These are phyloP conservation scores for Nansenia antarctica DNA, from an alignment of 2,113 vertebrate genomes.

Conservation along the genomic window DNA sequence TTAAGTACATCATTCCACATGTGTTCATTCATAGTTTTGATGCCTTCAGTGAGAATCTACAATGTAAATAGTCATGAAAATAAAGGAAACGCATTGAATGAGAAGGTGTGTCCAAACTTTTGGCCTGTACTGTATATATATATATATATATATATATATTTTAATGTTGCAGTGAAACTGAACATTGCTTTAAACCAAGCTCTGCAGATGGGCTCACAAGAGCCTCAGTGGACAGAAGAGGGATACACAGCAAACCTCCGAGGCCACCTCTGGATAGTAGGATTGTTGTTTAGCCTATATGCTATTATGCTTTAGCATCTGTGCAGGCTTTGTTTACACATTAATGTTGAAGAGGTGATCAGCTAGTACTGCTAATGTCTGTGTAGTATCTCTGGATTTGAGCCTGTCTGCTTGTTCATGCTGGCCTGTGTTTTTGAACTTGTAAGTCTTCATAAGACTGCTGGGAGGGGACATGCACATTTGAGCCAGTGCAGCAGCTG, in stretches of 20 bases:
- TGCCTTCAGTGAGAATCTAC: no score
- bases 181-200: slow-evolving; percentile 57
- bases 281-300: slow-evolving; percentile 57
- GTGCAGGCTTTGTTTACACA: no score
- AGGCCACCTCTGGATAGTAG: slow-evolving; percentile 39
- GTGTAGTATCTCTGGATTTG: slow-evolving; percentile 58
- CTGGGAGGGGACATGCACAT: slow-evolving; percentile 50
- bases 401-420: slow-evolving; percentile 57
- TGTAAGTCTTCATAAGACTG: slow-evolving; percentile 47
- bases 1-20: no score
- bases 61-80: no score
- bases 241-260: slow-evolving; percentile 47
- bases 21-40: no score
- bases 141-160: slow-evolving; percentile 43
- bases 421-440: slow-evolving; percentile 55
- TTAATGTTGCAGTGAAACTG: slow-evolving; percentile 51
- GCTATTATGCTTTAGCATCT: no score
- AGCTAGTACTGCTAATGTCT: no score
- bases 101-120: no score
- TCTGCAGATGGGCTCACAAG: slow-evolving; percentile 49
- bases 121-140: no score
- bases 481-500: slow-evolving; percentile 45
- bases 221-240: slow-evolving; percentile 43
- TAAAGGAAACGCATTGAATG: no score
- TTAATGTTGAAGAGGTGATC: no score